Conservation (phyloP, 2,888 invertebrate genomes). For the Hybos culiciformis region DNA sequence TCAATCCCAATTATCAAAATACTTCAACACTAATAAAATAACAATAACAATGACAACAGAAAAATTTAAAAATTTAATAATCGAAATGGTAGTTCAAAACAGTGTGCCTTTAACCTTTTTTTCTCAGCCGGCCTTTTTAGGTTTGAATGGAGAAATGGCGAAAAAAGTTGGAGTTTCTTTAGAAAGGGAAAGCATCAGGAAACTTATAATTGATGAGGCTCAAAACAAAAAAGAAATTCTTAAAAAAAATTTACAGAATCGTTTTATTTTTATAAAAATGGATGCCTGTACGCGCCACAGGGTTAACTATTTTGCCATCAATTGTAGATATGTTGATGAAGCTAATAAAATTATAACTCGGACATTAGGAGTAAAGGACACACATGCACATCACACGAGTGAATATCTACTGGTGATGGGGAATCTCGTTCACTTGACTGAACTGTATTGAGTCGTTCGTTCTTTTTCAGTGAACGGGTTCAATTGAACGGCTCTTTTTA, state of each 20-base stretch:
- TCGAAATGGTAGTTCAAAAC: not conserved
- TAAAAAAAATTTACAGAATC: not conserved
- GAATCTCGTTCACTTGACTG: too few species aligned
- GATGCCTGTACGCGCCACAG: slow-evolving; percentile 3
- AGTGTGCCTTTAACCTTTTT: not conserved
- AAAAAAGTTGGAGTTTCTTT: not conserved
- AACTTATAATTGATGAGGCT: not conserved
- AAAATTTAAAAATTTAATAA: not conserved
- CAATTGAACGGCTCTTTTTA: too few species aligned
- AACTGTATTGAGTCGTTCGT: too few species aligned
- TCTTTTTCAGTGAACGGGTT: too few species aligned
- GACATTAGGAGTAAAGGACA: slow-evolving; percentile 1
- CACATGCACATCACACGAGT: slow-evolving; percentile 1
- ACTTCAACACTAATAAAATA: not conserved
- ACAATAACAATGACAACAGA: not conserved
- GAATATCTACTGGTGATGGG: not conserved
- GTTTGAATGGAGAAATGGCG: not conserved
- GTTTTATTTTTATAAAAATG: not conserved
- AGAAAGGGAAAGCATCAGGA: not conserved
- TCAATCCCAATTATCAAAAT: not conserved
- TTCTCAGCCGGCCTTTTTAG: not conserved
- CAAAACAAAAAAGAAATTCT: not conserved
- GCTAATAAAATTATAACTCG: not conserved
- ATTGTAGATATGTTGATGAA: not conserved
- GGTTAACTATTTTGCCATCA: slow-evolving; percentile 2